Conservation (phyloP, 2,113 vertebrate species). For the Pogonocichla stellata region DNA sequence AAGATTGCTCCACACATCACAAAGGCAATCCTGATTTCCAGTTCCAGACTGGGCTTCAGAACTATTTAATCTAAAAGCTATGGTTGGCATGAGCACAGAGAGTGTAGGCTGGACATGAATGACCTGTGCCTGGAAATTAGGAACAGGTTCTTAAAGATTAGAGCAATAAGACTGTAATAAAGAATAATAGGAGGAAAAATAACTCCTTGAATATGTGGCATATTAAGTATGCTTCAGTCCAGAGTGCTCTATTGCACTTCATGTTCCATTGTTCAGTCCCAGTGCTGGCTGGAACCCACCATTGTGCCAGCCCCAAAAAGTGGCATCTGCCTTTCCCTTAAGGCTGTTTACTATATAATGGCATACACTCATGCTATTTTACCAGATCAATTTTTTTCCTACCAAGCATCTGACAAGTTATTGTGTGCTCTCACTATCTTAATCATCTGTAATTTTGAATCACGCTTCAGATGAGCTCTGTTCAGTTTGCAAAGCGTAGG, state of each 20-base stretch:
- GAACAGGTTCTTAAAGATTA: neutral
- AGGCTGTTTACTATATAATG: neutral
- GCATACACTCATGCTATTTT: neutral
- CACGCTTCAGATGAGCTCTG: neutral
- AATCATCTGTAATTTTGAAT: constrained; percentile 55
- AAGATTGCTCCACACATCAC: neutral
- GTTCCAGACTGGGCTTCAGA: neutral
- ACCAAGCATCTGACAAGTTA: constrained; percentile 17
- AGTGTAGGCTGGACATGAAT: neutral
- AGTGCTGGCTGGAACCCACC: neutral
- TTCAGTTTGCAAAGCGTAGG: neutral
- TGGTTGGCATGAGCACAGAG: neutral
- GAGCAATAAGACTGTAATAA: neutral
- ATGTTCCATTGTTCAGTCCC: neutral
- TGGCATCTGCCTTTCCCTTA: neutral
- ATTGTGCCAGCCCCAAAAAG: neutral
- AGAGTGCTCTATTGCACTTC: neutral
- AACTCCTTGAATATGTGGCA: neutral
- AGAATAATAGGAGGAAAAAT: constrained; percentile 34
- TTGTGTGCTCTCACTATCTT: constrained; percentile 20
- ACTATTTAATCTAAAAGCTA: neutral
- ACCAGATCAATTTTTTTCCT: neutral
- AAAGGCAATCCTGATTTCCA: neutral
- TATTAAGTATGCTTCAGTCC: neutral
- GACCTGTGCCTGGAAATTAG: neutral